Conservation (phyloP, 2,113 vertebrate species). For the Rhynchopsitta pachyrhyncha region DNA sequence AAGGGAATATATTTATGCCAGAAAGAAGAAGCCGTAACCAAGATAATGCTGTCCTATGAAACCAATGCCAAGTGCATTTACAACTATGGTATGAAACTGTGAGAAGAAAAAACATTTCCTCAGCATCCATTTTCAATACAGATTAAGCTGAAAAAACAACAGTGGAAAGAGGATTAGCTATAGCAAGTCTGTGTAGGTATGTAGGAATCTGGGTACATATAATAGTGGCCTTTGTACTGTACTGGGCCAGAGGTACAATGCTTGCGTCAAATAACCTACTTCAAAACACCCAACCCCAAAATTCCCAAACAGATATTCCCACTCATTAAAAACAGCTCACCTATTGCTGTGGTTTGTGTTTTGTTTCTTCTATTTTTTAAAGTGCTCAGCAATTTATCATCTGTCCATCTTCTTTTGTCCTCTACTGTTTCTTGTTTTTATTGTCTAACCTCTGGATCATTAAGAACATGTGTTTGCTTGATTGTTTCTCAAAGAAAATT, state of each 20-base stretch:
- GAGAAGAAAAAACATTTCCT: not conserved
- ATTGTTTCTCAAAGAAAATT: not conserved
- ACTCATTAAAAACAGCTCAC: not conserved
- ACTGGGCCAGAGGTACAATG: not conserved
- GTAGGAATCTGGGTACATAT: not conserved
- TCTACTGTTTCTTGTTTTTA: not conserved
- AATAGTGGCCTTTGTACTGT: not conserved
- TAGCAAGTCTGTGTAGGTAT: not conserved
- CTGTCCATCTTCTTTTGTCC: not conserved
- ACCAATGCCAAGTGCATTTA: conserved; percentile 29
- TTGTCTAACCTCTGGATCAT: not conserved
- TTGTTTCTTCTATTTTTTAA: not conserved
- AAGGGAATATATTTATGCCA: conserved; percentile 52
- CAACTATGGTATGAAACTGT: not conserved
- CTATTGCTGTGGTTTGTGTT: not conserved
- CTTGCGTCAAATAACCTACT: not conserved
- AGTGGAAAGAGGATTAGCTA: not conserved
- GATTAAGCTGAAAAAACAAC: not conserved
- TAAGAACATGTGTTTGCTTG: not conserved
- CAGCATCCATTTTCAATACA: not conserved
- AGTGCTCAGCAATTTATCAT: not conserved
- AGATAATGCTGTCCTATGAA: conserved; percentile 19
- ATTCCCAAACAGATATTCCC: not conserved
- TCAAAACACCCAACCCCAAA: not conserved
- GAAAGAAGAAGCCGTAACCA: conserved; percentile 37